phyloP scores from a whole-genome alignment of 2,113 vertebrate genomes.

The Charadrius vociferus region DNA sequence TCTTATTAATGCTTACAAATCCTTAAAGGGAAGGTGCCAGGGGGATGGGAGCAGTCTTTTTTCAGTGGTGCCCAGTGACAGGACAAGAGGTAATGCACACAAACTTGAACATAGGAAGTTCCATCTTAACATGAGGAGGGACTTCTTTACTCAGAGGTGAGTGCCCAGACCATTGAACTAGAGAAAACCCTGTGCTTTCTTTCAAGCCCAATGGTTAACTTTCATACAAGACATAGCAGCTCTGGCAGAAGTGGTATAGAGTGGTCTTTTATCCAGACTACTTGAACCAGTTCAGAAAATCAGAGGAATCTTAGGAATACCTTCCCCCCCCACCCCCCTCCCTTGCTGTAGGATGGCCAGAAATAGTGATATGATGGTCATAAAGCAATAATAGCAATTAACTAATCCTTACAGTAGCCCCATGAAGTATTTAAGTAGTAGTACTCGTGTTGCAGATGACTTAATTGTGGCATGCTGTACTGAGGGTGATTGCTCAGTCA shows the following conservation, averaged over 20 bases:
- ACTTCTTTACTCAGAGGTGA: background rate
- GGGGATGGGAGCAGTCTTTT: too few relatives aligned
- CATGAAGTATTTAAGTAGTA: background rate
- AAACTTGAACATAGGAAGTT: too few relatives aligned
- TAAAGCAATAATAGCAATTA: background rate
- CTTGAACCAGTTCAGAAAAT: background rate
- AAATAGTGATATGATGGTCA: background rate
- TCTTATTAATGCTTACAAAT: too few relatives aligned
- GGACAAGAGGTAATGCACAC: too few relatives aligned
- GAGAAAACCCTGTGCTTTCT: background rate
- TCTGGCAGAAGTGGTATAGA: background rate
- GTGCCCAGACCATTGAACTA: background rate
- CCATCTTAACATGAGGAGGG: too few relatives aligned
- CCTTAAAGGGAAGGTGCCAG: too few relatives aligned
- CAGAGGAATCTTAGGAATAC: background rate
- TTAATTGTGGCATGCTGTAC: background rate
- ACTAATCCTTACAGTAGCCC: background rate
- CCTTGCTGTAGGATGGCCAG: background rate
- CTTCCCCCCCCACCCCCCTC: accelerated
- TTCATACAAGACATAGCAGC: background rate
- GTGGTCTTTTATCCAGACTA: background rate
- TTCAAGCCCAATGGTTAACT: background rate
- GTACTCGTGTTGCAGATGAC: background rate
- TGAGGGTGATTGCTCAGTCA: background rate
- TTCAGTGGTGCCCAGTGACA: too few relatives aligned